Evolutionary conservation across 2,113 vertebrate species (phyloP).

Genomic region (Saimiri boliviensis): DNA sequence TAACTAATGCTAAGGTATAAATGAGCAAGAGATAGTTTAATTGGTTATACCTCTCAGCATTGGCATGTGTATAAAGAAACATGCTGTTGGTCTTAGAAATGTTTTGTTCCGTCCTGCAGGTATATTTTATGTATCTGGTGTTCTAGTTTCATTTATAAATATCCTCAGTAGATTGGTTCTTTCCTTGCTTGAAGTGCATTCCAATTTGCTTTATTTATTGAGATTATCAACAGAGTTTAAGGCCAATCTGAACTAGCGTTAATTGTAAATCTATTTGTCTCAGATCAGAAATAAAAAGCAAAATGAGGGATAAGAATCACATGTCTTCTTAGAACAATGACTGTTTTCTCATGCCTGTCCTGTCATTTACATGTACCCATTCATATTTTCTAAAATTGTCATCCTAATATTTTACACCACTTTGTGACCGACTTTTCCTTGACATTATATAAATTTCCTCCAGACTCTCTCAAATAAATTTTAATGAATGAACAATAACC

Average conservation of each 20-base stretch:
- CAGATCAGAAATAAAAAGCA: background rate
- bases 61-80: background rate
- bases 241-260: constrained; percentile 9
- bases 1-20: background rate
- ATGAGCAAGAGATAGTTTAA: background rate
- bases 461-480: background rate
- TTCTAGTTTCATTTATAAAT: background rate
- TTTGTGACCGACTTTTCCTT: background rate
- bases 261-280: constrained; percentile 9
- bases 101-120: background rate
- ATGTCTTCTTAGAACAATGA: background rate
- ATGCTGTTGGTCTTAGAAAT: background rate
- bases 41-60: background rate
- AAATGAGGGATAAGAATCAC: background rate
- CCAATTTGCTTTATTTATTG: background rate
- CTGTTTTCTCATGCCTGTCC: background rate
- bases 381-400: background rate
- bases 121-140: background rate
- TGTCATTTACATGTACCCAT: background rate
- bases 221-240: background rate
- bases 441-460: background rate
- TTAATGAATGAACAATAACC: background rate
- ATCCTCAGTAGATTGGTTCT: background rate
- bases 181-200: background rate
- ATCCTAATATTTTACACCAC: background rate